Evolutionary conservation across 2,888 invertebrate species (phyloP).

Genomic region (Synanthedon vespiformis): DNA sequence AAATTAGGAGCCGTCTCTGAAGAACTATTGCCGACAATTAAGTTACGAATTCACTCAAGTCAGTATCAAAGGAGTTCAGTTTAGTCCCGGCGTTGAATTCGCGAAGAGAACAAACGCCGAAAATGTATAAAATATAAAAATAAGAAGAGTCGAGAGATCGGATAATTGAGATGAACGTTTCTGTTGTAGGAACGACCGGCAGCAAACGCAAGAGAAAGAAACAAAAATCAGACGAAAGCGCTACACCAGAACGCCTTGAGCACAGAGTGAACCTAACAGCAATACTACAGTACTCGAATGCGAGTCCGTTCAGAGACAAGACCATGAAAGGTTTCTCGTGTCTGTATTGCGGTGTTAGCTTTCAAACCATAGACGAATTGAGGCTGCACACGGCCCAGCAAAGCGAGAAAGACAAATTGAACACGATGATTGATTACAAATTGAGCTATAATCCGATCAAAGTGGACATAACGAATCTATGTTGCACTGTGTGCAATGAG

Average conservation of each 20-base stretch:
- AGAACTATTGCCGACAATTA: too few relatives aligned
- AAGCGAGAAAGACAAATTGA: constrained; percentile 52
- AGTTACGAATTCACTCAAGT: too few relatives aligned
- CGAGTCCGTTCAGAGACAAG: constrained; percentile 60
- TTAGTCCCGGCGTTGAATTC: background rate
- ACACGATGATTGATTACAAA: constrained; percentile 59
- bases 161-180: constrained; percentile 59
- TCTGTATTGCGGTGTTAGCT: constrained; percentile 53
- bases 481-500: constrained; percentile 41
- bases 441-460: constrained; percentile 62
- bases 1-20: too few relatives aligned
- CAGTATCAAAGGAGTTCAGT: too few relatives aligned
- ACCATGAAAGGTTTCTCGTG: constrained; percentile 58
- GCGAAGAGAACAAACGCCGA: constrained; percentile 9
- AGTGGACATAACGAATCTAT: constrained; percentile 50
- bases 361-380: constrained; percentile 41
- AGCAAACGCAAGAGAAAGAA: constrained; percentile 52
- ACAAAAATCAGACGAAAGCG: constrained; percentile 52
- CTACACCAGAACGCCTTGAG: constrained; percentile 59
- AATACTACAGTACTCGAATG: constrained; percentile 61
- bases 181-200: constrained; percentile 59
- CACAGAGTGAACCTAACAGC: constrained; percentile 61
- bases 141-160: constrained; percentile 18
- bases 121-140: constrained; percentile 13
- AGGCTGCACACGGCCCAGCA: constrained; percentile 46